These are phyloP conservation scores for Synergus umbraculus DNA, from an alignment of 2,888 invertebrate genomes.

Conservation along the genomic window DNA sequence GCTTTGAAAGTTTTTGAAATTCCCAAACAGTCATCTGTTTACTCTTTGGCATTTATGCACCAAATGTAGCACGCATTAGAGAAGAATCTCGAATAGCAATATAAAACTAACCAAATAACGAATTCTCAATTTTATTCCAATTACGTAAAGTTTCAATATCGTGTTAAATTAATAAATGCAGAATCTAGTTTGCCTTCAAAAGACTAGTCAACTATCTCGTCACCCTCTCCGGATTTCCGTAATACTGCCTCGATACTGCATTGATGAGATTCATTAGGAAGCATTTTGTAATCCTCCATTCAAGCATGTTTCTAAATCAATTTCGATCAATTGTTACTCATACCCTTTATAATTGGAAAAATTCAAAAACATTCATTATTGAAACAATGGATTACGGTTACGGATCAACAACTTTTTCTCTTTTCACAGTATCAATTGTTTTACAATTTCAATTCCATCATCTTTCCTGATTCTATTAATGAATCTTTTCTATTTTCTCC, in stretches of 20 bases:
- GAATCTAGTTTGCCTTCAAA: constrained; percentile 7
- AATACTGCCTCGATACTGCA: not conserved
- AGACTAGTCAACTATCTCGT: not conserved
- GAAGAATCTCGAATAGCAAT: not conserved
- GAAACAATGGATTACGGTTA: no score
- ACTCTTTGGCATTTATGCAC: not conserved
- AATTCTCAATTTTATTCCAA: not conserved
- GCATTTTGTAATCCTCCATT: no score
- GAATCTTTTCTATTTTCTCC: no score
- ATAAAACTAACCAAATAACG: not conserved
- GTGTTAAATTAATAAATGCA: constrained; percentile 10
- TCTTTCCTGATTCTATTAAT: no score
- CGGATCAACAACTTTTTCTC: no score
- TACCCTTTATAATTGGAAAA: no score
- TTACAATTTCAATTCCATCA: no score
- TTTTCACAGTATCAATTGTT: no score
- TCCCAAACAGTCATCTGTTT: not conserved
- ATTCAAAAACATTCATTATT: no score
- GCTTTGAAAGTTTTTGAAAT: not conserved
- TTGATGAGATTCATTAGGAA: no score
- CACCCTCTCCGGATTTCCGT: constrained; percentile 6
- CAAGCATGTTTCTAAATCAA: no score
- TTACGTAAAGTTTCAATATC: constrained; percentile 17
- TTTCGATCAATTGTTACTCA: no score
- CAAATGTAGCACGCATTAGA: not conserved